Evolutionary conservation across 1,140 invertebrate genomes (phyloP), one percentile per base, ranked within the genome.

Genomic region (Oryzaephilus surinamensis): DNA sequence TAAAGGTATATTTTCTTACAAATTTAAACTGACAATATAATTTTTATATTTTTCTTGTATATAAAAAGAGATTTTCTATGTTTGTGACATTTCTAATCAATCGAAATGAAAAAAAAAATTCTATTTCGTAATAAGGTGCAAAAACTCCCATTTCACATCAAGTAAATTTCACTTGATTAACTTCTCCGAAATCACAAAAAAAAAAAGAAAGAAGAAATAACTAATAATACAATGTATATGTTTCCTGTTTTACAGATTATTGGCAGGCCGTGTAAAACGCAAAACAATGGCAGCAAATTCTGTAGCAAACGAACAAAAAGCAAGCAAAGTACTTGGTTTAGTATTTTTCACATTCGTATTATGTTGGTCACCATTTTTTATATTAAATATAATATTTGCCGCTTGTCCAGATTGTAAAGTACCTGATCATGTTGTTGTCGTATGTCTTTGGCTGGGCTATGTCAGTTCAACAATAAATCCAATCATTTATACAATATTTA

Each of bases 331-430:
- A 0, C 66, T 92, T 1, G 87, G 87, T 1, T 63, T 92, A 2
- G 86, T 93, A 0, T 93, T 93, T 63, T 85, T 87, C 62, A 86
- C 84, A 0, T 93, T 93, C 58, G 87, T 92, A 8, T 64, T 90
- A 3, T 89, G 87, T 55, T 93, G 89, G 89, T 74, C 84, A 2
- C 88, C 89, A 1, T 93, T 93, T 62, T 93, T 93, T 62, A 66
- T 86, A 15, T 66, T 88, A 24, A 92, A 93, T 63, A 81, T 90
- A 10, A 60, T 87, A 6, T 83, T 84, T 45, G 83, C 81, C 4
- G 71, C 79, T 1, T 86, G 82, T 54, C 78, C 79, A 0, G 67
- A 68, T 27, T 82, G 80, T 54, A 59, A 72, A 30, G 79, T 85
- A 11, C 77, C 80, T 17, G 73, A 71, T 10, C 73, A 77, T 50